Conservation (phyloP, 53 echinoderm and acorn worm species). For the Crossaster papposus region DNA sequence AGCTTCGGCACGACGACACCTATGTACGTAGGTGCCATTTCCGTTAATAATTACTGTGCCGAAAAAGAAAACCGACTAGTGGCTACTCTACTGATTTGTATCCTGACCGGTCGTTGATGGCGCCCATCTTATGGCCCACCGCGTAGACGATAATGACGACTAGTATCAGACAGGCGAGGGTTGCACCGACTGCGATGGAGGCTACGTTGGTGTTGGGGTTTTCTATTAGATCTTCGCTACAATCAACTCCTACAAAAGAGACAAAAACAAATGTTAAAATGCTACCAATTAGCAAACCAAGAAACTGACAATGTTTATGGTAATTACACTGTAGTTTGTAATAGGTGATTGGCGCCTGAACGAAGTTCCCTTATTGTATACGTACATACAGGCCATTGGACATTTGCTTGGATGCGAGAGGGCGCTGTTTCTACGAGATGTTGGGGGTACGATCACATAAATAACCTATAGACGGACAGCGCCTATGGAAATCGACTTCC, state of each 20-base stretch:
- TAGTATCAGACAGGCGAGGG: slow-evolving; percentile 83
- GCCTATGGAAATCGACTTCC: too few species aligned
- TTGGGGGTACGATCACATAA: too few species aligned
- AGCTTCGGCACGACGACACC: background rate
- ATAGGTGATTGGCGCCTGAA: too few species aligned
- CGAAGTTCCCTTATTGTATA: too few species aligned
- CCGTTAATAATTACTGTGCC: background rate
- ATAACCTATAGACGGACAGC: too few species aligned
- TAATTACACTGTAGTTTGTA: too few species aligned
- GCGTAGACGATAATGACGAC: slow-evolving; percentile 93
- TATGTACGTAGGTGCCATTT: background rate
- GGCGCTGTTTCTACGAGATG: too few species aligned
- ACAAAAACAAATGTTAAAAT: background rate
- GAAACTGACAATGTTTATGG: too few species aligned
- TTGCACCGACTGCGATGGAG: slow-evolving; percentile 90
- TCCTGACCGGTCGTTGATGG: slow-evolving; percentile 76
- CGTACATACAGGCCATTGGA: too few species aligned
- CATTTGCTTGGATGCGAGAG: too few species aligned
- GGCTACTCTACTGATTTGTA: slow-evolving; percentile 62
- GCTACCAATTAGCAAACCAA: too few species aligned
- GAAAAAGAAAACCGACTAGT: background rate
- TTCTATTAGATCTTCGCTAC: slow-evolving; percentile 66
- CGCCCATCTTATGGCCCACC: slow-evolving; percentile 89
- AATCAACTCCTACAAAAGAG: slow-evolving; percentile 61
- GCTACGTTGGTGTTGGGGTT: slow-evolving; percentile 82